Evolutionary conservation across 2,797 vertebrate species (phyloP).

Genomic region (Acrossocheilus fasciatus): DNA sequence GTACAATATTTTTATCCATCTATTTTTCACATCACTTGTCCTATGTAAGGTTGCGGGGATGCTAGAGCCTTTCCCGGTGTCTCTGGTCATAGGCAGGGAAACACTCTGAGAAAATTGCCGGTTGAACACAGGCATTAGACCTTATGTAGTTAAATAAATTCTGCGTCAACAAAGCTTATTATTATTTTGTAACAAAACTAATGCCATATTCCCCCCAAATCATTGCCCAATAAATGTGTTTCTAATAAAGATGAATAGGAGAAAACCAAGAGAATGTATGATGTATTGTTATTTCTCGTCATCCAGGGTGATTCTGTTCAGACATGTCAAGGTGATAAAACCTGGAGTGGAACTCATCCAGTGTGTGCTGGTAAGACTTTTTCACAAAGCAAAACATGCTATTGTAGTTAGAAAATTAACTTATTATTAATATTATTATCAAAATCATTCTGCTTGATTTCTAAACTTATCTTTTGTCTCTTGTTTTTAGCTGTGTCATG

Average conservation of each 20-base stretch:
- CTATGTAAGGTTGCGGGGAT: neutral
- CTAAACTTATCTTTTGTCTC: slow-evolving; percentile 36
- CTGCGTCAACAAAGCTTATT: neutral
- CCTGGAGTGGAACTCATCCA: slow-evolving; percentile 87
- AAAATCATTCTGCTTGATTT: neutral
- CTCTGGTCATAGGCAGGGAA: neutral
- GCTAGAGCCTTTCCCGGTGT: neutral
- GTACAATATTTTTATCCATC: slow-evolving; percentile 68
- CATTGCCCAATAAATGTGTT: neutral
- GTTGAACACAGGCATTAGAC: neutral
- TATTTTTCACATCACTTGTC: neutral
- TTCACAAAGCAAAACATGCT: neutral
- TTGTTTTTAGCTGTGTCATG: slow-evolving; percentile 77
- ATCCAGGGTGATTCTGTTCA: slow-evolving; percentile 84
- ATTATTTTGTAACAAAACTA: neutral
- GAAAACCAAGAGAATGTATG: neutral
- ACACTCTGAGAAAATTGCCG: too few relatives aligned
- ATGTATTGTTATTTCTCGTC: slow-evolving; percentile 23
- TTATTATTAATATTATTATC: neutral
- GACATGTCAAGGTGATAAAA: slow-evolving; percentile 84
- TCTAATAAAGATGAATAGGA: neutral
- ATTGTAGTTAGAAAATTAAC: neutral
- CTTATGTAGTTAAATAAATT: neutral
- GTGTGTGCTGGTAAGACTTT: slow-evolving; percentile 86
- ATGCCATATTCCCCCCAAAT: neutral